A percentile compares a stretch with the other conserved stretches of the same genome.
Evolutionary conservation across 1,140 invertebrate species (phyloP).

Genomic region (Neodiprion fabricii): DNA sequence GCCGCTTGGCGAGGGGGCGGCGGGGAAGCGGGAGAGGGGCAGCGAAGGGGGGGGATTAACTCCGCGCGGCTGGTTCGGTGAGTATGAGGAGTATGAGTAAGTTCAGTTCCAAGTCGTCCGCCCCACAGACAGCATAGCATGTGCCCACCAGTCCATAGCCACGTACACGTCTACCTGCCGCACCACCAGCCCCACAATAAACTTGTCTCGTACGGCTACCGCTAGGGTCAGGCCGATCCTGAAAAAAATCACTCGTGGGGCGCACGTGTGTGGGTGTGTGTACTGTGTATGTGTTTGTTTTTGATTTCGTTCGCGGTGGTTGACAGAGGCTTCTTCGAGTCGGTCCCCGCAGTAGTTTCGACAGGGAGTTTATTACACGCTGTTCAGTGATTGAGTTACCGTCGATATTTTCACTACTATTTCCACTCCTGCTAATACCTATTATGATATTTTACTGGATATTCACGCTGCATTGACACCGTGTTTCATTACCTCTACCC

Average conservation of each 20-base stretch:
- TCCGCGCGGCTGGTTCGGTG: neutral
- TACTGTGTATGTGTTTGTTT: neutral
- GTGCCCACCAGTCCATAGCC: constrained; percentile 49
- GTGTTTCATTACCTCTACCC: neutral
- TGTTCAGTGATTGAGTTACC: neutral
- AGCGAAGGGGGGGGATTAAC: neutral
- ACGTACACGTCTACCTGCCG: constrained; percentile 43
- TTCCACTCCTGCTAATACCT: constrained; percentile 20
- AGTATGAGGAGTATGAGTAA: neutral
- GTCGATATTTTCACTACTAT: constrained; percentile 11
- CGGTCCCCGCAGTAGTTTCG: neutral
- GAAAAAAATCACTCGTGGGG: constrained; percentile 26
- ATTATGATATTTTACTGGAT: constrained; percentile 50
- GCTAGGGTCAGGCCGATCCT: constrained; percentile 36
- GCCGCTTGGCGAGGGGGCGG: neutral
- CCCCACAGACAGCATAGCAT: constrained; percentile 49
- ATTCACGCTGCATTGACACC: constrained; percentile 26
- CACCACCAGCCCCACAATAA: constrained; percentile 49
- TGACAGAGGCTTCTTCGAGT: neutral
- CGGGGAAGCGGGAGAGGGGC: neutral
- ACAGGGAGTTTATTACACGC: neutral
- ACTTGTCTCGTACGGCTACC: constrained; percentile 53
- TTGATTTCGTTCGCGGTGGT: neutral
- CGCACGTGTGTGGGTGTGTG: constrained; percentile 10
- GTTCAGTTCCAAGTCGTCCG: constrained; percentile 1